Conservation (phyloP, 2,113 vertebrate species). For the Ibidorhyncha struthersii region DNA sequence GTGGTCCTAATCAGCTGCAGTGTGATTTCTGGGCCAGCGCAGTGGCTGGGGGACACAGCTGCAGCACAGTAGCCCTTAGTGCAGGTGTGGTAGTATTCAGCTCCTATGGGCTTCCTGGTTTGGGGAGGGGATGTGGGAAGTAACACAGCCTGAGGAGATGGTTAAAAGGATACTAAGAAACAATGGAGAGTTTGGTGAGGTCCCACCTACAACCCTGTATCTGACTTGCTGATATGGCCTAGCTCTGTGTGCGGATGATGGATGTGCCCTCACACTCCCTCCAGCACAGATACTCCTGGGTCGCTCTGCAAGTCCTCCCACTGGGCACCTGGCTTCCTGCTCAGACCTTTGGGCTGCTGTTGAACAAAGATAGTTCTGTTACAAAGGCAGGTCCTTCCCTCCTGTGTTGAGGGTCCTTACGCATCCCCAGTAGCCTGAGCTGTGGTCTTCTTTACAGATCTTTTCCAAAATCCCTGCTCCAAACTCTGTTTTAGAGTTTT, state of each 20-base stretch:
- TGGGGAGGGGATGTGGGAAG: not conserved
- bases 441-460: not conserved
- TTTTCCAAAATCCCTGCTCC: not conserved
- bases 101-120: not conserved
- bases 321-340: not conserved
- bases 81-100: not conserved
- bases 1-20: not conserved
- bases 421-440: not conserved
- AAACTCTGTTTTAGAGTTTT: not conserved
- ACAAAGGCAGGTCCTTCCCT: not conserved
- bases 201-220: not conserved
- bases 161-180: not conserved
- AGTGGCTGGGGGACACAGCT: not conserved
- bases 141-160: not conserved
- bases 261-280: not conserved
- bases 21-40: not conserved
- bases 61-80: not conserved
- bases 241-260: not conserved
- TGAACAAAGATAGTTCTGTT: not conserved
- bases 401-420: not conserved
- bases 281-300: not conserved
- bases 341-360: not conserved
- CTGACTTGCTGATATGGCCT: not conserved
- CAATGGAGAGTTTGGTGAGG: not conserved
- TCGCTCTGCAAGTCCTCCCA: rapidly evolving